Evolutionary conservation across 2,888 invertebrate genomes (phyloP).

Genomic region (Achlya flavicornis): DNA sequence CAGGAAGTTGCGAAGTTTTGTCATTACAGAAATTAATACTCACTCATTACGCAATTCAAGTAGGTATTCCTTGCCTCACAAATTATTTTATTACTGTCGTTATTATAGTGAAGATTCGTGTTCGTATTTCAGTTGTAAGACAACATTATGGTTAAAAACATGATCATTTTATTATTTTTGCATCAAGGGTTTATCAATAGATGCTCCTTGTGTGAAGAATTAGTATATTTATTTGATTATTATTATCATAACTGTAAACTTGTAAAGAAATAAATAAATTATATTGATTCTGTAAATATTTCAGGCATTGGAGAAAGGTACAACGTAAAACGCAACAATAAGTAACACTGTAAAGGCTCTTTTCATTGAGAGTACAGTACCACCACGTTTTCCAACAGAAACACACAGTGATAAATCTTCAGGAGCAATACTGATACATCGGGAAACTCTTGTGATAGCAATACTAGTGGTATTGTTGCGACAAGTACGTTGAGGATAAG

Average conservation of each 20-base stretch:
- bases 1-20: constrained; percentile 36
- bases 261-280: too few species aligned
- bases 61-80: neutral
- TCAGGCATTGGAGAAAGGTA: too few species aligned
- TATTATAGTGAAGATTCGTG: neutral
- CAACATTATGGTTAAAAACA: neutral
- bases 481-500: constrained; percentile 24
- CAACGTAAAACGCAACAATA: neutral
- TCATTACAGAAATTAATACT: constrained; percentile 43
- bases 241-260: too few species aligned
- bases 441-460: constrained; percentile 30
- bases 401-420: constrained; percentile 34
- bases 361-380: neutral
- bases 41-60: constrained; percentile 15
- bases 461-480: constrained; percentile 30
- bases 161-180: neutral
- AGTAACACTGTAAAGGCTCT: neutral
- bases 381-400: constrained; percentile 29
- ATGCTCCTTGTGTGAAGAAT: too few species aligned
- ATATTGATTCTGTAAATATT: too few species aligned
- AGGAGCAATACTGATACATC: constrained; percentile 26
- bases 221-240: too few species aligned
- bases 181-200: too few species aligned
- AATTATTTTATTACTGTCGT: neutral
- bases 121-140: neutral